Percentiles rank a stretch among this genome's conserved stretches.
Evolutionary conservation across 2,888 invertebrate genomes (phyloP).

Genomic region (Orthosia gracilis): DNA sequence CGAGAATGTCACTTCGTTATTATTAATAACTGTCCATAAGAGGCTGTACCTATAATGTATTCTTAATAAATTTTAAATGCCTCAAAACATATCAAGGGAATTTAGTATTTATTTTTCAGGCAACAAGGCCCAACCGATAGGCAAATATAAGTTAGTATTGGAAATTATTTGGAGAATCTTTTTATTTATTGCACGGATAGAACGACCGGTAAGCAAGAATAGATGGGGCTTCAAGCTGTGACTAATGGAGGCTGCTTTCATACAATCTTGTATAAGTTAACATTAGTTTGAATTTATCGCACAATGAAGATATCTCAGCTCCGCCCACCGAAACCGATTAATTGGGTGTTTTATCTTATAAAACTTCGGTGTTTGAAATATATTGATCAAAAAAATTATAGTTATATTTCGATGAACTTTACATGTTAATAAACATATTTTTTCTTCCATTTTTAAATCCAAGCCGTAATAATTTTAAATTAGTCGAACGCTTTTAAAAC

Average conservation of each 20-base stretch:
- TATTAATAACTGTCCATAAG: conserved; percentile 76
- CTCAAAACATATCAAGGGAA: conserved; percentile 53
- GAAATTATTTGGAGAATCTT: conserved; percentile 82
- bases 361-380: conserved; percentile 72
- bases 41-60: conserved; percentile 74
- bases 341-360: conserved; percentile 80
- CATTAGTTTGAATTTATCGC: conserved; percentile 86
- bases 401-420: conserved; percentile 65
- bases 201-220: conserved; percentile 81
- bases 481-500: conserved; percentile 44
- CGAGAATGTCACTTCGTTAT: conserved; percentile 71
- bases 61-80: conserved; percentile 64
- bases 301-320: conserved; percentile 85
- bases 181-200: conserved; percentile 81
- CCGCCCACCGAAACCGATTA: conserved; percentile 80
- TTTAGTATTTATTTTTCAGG: conserved; percentile 62
- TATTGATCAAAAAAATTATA: conserved; percentile 81
- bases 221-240: conserved; percentile 86
- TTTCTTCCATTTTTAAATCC: conserved; percentile 31
- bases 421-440: conserved; percentile 70
- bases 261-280: conserved; percentile 81
- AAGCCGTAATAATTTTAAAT: conserved; percentile 56
- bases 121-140: conserved; percentile 63
- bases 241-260: conserved; percentile 82
- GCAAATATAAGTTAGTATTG: conserved; percentile 70